A percentile compares a stretch with the other conserved stretches of the same genome.
These are phyloP conservation scores for Drosophila nigrodunni DNA, from an alignment of 1,140 invertebrate species.

Conservation along the genomic window DNA sequence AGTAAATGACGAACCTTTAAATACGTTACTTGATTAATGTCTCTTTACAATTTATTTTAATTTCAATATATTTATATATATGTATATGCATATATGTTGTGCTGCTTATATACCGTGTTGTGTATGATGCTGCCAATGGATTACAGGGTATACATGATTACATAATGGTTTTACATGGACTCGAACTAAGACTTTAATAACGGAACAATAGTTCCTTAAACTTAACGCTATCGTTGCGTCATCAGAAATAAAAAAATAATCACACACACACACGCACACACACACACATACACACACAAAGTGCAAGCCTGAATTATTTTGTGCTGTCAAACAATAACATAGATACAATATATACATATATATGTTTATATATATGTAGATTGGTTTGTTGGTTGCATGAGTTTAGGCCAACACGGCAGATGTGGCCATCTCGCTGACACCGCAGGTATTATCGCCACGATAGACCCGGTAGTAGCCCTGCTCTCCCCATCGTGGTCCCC, in stretches of 20 bases:
- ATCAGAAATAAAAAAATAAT: conserved; percentile 30
- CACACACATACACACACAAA: conserved; percentile 48
- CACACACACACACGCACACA: background rate
- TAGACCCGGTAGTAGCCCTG: conserved; percentile 98
- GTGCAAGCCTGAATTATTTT: conserved; percentile 41
- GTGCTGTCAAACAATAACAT: conserved; percentile 59
- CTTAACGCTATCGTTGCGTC: conserved; percentile 31
- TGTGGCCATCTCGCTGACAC: conserved; percentile 95
- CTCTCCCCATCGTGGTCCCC: conserved; percentile 92
- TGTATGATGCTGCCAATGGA: conserved; percentile 61
- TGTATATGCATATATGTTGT: conserved; percentile 25
- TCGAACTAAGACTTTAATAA: background rate
- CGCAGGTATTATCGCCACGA: conserved; percentile 97
- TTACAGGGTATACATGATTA: conserved; percentile 63
- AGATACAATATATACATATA: conserved; percentile 47
- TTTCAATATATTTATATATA: conserved; percentile 40
- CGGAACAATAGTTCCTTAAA: conserved; percentile 30
- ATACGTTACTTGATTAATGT: conserved; percentile 1
- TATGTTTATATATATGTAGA: conserved; percentile 38
- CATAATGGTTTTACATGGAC: conserved; percentile 27
- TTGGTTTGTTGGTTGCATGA: background rate
- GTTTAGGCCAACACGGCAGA: conserved; percentile 89
- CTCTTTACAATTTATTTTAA: conserved; percentile 65
- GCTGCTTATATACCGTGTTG: conserved; percentile 35
- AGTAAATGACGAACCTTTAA: background rate